phyloP scores from a whole-genome alignment of 2,797 vertebrate species.

The Psittacula echo region DNA sequence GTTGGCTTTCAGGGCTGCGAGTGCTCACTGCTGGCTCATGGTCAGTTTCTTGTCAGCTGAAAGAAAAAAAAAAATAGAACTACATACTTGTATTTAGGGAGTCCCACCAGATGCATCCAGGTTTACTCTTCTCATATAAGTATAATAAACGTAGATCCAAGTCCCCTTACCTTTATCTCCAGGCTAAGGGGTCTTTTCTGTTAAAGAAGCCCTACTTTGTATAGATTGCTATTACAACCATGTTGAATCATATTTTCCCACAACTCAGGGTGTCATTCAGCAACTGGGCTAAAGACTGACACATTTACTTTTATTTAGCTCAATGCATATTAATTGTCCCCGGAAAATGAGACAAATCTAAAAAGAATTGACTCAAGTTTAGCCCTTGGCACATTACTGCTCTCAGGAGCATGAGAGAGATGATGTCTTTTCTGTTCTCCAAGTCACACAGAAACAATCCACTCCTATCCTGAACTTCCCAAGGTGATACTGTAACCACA shows the following conservation, averaged over 20 bases:
- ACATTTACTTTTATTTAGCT: background rate
- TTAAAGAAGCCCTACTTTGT: background rate
- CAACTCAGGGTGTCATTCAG: background rate
- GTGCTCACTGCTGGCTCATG: background rate
- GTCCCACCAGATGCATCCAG: rapidly evolving
- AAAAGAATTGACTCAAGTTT: background rate
- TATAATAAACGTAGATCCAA: background rate
- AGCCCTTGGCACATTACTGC: background rate
- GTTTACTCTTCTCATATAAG: background rate
- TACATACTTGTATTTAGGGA: background rate
- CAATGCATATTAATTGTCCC: background rate
- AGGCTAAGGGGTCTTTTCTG: background rate
- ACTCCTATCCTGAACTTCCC: background rate
- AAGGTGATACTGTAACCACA: background rate
- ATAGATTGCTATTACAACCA: background rate
- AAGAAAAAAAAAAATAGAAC: background rate
- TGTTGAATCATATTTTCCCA: background rate
- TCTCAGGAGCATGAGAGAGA: background rate
- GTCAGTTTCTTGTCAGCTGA: background rate
- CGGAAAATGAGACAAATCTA: background rate
- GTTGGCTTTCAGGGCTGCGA: background rate
- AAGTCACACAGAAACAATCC: background rate
- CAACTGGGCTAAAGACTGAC: background rate
- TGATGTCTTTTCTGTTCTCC: background rate
- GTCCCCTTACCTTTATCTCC: background rate